These are phyloP conservation scores for Clepsis dumicolana DNA, from an alignment of 2,888 invertebrate species.

Conservation along the genomic window DNA sequence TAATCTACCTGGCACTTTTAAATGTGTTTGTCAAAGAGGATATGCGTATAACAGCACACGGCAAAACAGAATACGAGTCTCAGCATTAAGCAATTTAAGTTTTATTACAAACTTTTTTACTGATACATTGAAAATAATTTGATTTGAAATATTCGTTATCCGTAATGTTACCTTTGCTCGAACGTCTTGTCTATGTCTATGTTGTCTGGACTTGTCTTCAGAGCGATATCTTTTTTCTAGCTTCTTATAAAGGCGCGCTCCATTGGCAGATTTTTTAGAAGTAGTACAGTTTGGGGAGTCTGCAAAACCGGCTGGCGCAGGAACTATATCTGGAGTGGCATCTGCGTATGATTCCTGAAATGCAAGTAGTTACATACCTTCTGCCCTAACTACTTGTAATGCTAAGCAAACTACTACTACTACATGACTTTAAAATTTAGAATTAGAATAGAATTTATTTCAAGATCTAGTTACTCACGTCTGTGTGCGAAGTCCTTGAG, in stretches of 20 bases:
- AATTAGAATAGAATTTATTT: not conserved
- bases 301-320: constrained; percentile 95
- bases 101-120: not conserved
- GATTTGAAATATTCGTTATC: not conserved
- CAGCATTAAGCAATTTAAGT: not conserved
- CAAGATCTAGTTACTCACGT: constrained; percentile 61
- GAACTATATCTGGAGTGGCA: constrained; percentile 90
- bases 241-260: constrained; percentile 90
- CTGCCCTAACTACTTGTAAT: not conserved
- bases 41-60: not conserved
- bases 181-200: constrained; percentile 89
- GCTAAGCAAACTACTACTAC: not conserved
- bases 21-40: constrained; percentile 1
- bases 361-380: constrained; percentile 7
- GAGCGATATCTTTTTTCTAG: constrained; percentile 92
- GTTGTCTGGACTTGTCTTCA: constrained; percentile 90
- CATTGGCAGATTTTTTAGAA: constrained; percentile 71
- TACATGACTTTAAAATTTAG: too few relatives aligned
- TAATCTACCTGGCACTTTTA: constrained; percentile 2
- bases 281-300: constrained; percentile 89
- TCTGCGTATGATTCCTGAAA: constrained; percentile 81
- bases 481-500: constrained; percentile 79
- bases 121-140: not conserved
- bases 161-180: constrained; percentile 89
- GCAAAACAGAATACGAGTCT: not conserved